These are phyloP conservation scores for Argentina silus DNA, from an alignment of 2,797 vertebrate species.

Conservation along the genomic window DNA sequence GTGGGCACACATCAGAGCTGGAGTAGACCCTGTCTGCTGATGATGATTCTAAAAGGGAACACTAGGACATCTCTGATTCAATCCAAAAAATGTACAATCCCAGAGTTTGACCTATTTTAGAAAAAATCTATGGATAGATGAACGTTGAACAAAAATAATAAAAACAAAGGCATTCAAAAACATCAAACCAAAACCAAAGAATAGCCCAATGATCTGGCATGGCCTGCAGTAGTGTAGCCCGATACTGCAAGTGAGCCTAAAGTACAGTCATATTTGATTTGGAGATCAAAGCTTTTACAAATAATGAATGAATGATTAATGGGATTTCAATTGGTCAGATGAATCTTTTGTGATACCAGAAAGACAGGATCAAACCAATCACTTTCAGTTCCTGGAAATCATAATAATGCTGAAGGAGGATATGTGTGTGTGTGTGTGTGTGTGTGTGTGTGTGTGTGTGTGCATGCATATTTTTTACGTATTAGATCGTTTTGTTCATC, in stretches of 20 bases:
- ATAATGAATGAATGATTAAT: neutral
- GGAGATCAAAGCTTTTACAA: neutral
- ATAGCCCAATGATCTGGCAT: neutral
- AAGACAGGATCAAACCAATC: no score
- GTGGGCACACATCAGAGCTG: constrained; percentile 46
- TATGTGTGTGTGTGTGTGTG: no score
- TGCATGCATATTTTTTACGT: neutral
- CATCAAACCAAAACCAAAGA: neutral
- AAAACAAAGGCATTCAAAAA: neutral
- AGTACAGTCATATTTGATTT: neutral
- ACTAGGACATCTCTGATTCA: constrained; percentile 5
- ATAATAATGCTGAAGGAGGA: no score
- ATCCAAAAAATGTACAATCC: neutral
- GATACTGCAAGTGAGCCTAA: neutral
- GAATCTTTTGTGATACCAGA: no score
- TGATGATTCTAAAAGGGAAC: constrained; percentile 42
- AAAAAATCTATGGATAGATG: neutral
- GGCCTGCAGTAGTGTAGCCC: neutral
- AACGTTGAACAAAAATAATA: neutral
- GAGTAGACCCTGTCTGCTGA: neutral
- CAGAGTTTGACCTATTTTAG: neutral
- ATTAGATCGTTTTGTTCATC: neutral
- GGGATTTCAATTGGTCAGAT: no score
- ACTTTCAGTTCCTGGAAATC: no score
- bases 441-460: no score